These are phyloP conservation scores for Triops longicaudatus DNA, from an alignment of 1,140 invertebrate genomes.

Conservation along the genomic window DNA sequence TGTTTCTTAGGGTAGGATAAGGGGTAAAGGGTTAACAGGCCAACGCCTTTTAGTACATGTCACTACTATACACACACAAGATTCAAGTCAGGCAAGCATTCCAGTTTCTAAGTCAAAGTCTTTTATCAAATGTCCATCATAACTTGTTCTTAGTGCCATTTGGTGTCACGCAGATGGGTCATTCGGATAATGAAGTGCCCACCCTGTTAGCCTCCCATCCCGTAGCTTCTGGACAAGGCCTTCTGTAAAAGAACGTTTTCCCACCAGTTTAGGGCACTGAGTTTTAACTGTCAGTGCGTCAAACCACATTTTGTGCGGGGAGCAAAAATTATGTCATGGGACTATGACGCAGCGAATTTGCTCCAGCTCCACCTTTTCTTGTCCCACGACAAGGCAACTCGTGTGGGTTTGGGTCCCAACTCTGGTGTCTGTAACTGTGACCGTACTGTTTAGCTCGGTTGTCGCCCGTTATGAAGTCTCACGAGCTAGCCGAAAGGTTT, in stretches of 20 bases:
- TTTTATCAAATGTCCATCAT: not conserved
- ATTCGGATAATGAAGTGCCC: not conserved
- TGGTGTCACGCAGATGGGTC: slow-evolving; percentile 7
- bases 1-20: not conserved
- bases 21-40: slow-evolving; percentile 2
- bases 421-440: no score
- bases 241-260: not conserved
- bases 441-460: not conserved
- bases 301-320: not conserved
- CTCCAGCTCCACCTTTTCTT: not conserved
- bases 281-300: not conserved
- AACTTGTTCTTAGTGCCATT: slow-evolving; percentile 7
- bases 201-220: not conserved
- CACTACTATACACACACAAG: not conserved
- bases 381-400: not conserved
- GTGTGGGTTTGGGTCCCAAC: not conserved
- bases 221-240: not conserved
- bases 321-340: not conserved
- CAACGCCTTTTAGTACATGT: slow-evolving; percentile 11
- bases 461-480: not conserved
- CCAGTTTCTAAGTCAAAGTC: not conserved
- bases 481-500: no score
- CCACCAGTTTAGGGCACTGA: not conserved
- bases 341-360: not conserved
- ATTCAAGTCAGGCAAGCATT: not conserved